Percentiles rank a stretch among this genome's conserved stretches.
phyloP scores from a whole-genome alignment of 2,888 invertebrate species.

The Epistrophe eligans region DNA sequence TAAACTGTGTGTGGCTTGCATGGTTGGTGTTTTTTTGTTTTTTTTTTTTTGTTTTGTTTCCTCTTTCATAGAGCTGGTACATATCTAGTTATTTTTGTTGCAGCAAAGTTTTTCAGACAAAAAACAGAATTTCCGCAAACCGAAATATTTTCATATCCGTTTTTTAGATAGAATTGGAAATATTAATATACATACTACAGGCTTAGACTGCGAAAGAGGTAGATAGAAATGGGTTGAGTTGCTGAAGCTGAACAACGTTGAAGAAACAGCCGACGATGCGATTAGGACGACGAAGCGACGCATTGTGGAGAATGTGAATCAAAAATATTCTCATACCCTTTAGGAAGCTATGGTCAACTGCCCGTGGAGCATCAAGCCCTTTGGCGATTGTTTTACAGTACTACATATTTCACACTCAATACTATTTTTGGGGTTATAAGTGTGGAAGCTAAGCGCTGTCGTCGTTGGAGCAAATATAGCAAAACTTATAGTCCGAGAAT shows the following conservation, averaged over 20 bases:
- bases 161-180: conserved; percentile 58
- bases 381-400: conserved; percentile 49
- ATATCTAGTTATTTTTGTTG: neutral
- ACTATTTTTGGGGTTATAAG: conserved; percentile 42
- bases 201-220: neutral
- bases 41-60: neutral
- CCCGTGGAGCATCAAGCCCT: neutral
- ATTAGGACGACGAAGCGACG: neutral
- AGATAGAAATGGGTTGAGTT: neutral
- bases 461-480: neutral
- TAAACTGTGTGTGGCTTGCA: conserved; percentile 63
- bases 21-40: conserved; percentile 13
- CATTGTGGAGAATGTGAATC: neutral
- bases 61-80: neutral
- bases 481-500: conserved; percentile 48
- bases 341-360: conserved; percentile 26
- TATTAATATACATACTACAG: conserved; percentile 48
- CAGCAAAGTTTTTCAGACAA: conserved; percentile 14
- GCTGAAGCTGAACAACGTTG: neutral
- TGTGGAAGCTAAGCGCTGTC: conserved; percentile 40
- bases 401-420: conserved; percentile 66
- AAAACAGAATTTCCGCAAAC: conserved; percentile 57
- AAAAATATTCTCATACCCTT: neutral
- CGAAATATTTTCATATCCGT: conserved; percentile 70
- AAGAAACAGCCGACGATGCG: neutral